Evolutionary conservation across 1,140 invertebrate species (phyloP), one percentile per base, ranked within the genome.

Genomic region (Diploscapter pachys): DNA sequence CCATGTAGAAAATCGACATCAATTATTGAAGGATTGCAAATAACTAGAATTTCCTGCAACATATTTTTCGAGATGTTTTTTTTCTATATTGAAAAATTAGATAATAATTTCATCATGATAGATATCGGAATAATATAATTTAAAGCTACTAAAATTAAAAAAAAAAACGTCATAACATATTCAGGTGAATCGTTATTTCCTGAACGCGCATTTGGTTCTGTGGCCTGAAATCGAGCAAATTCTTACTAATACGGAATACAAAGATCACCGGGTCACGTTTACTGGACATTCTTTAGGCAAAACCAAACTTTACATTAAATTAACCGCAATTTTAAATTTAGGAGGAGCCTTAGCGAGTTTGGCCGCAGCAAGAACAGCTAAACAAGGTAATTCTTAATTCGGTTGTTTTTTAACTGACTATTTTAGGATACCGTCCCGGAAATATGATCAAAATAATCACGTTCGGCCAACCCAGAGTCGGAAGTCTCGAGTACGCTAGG

Each of bases 381-480:
- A 64, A 51, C 65, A 74, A 54, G 73, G 72, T 73, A 73, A 57
- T 11, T 4, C 51, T 54, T 57, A 48, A 5, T 4, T 1, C 5
- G 8, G 49, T 13, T 6, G n/a, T n/a, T 50, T 53, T 1, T 63
- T 8, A 11, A n/a, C n/a, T 5, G 54, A 53, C 49, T 62, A 4
- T 77, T 68, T 59, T 54, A 75, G 77, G 77, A 62, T 62, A 71
- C 49, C 31, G 31, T 31, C 31, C 31, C 31, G 31, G 31, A 31
- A 31, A 31, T 31, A 31, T 31, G 31, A 31, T 31, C 31, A 31
- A 31, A 31, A 31, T 31, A 5, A 51, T 78, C 50, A 78, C 77
- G 3, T 78, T 78, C 31, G 77, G 77, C 13, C 65, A 78, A 75
- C 77, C 77, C 4, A 13, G 77, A 57, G 75, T 76, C n/a, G 77